A percentile compares a stretch with the other conserved stretches of the same genome.
phyloP scores from a whole-genome alignment of 2,888 invertebrate genomes.

The Drosophila rellima region DNA sequence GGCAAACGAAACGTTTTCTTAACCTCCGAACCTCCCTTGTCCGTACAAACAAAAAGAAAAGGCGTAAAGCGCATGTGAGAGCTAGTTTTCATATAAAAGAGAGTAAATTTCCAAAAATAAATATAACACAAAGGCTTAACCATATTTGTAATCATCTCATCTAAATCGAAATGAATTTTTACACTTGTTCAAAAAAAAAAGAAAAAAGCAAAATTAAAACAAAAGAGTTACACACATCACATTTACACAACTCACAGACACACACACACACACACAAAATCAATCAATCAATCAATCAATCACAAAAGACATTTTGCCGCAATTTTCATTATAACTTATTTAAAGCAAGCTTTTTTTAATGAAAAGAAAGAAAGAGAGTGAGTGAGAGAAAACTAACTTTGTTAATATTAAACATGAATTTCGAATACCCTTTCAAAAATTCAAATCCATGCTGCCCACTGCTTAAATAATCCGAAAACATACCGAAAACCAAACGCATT shows the following conservation, averaged over 20 bases:
- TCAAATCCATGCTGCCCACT: conserved; percentile 76
- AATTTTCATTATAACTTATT: conserved; percentile 65
- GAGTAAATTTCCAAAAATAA: conserved; percentile 9
- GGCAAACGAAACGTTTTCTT: conserved; percentile 57
- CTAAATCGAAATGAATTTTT: conserved; percentile 82
- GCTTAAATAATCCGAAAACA: conserved; percentile 57
- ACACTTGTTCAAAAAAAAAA: conserved; percentile 65
- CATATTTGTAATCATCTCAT: conserved; percentile 86
- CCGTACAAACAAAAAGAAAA: neutral
- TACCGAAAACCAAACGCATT: conserved; percentile 49
- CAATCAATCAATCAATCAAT: conserved; percentile 22
- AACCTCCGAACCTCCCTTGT: conserved; percentile 20
- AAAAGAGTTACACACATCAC: conserved; percentile 40
- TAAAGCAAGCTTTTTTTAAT: conserved; percentile 59
- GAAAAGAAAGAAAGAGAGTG: conserved; percentile 14
- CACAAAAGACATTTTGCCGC: conserved; percentile 69
- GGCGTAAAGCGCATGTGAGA: conserved; percentile 65
- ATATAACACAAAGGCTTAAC: conserved; percentile 86
- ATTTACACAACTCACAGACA: conserved; percentile 22
- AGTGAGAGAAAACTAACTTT: conserved; percentile 60
- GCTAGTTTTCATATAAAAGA: conserved; percentile 49
- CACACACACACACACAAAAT: conserved; percentile 16
- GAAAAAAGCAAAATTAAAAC: conserved; percentile 33
- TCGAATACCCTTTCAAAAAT: conserved; percentile 65
- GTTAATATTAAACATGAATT: conserved; percentile 60